A percentile compares a stretch with the other conserved stretches of the same genome.
Evolutionary conservation across 2,113 vertebrate species (phyloP).

Genomic region (Cacatua alba): DNA sequence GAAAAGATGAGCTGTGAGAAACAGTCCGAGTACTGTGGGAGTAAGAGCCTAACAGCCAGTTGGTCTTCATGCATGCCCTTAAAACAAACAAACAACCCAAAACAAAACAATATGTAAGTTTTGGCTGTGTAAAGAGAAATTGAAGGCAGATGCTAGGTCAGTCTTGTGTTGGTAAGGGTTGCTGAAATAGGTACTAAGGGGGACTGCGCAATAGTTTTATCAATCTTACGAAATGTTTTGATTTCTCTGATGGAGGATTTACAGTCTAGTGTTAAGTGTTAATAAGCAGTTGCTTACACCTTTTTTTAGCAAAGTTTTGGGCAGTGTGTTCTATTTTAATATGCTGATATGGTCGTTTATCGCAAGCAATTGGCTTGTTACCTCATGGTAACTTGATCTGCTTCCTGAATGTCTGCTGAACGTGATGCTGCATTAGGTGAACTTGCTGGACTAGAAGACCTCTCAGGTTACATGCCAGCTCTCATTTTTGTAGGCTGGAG

Average conservation of each 20-base stretch:
- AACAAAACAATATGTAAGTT: neutral
- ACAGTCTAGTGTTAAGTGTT: neutral
- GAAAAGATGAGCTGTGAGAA: neutral
- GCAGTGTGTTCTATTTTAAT: neutral
- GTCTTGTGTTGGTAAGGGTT: neutral
- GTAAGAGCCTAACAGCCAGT: neutral
- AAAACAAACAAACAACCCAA: neutral
- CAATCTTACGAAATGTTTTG: neutral
- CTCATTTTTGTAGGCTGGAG: neutral
- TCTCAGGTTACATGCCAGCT: neutral
- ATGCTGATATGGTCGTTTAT: neutral
- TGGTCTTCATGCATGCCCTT: neutral
- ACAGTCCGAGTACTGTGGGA: neutral
- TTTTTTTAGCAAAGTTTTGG: neutral
- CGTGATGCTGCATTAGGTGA: neutral
- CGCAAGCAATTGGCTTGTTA: neutral
- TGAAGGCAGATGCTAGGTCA: neutral
- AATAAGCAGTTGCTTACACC: neutral
- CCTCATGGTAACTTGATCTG: neutral
- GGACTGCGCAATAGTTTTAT: neutral
- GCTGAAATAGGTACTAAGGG: neutral
- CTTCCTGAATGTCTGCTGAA: neutral
- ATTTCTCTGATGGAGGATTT: neutral
- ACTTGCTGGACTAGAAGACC: accelerated
- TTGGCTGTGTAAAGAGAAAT: neutral